Conservation (phyloP, 2,797 vertebrate genomes). For the Epinephelus coioides region DNA sequence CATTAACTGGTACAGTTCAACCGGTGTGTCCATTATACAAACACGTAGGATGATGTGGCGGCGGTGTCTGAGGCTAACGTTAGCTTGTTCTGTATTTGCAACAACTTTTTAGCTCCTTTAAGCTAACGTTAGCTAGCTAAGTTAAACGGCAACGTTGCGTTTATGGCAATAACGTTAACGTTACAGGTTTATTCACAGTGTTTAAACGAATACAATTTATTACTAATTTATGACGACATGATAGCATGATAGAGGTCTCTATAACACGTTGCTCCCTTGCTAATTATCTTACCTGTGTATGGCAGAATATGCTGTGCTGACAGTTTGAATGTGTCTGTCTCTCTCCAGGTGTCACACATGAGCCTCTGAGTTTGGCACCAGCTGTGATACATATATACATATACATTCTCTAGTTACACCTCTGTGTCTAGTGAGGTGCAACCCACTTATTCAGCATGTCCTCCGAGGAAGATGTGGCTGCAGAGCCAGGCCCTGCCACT, state of each 20-base stretch:
- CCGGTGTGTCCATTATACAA: neutral
- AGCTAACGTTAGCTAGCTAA: slow-evolving; percentile 72
- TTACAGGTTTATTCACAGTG: neutral
- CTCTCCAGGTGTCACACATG: slow-evolving; percentile 13
- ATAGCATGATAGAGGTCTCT: fast-evolving
- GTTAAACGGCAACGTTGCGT: neutral
- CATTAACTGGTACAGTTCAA: neutral
- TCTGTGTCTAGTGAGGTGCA: slow-evolving; percentile 18
- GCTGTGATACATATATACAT: neutral
- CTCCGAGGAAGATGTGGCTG: slow-evolving; percentile 36
- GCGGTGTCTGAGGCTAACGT: neutral
- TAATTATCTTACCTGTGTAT: neutral
- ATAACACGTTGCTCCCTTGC: neutral
- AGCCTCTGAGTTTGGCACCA: neutral
- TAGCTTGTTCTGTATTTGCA: neutral
- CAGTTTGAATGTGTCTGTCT: neutral
- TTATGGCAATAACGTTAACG: neutral
- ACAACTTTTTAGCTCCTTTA: slow-evolving; percentile 47
- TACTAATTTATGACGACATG: neutral
- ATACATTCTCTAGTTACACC: neutral
- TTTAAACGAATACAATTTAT: neutral
- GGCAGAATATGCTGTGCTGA: neutral
- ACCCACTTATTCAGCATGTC: slow-evolving; percentile 62
- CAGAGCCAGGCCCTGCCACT: slow-evolving; percentile 16
- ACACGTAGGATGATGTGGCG: neutral